Conservation (phyloP, 2,888 invertebrate species). For the Brachyptera putata region DNA sequence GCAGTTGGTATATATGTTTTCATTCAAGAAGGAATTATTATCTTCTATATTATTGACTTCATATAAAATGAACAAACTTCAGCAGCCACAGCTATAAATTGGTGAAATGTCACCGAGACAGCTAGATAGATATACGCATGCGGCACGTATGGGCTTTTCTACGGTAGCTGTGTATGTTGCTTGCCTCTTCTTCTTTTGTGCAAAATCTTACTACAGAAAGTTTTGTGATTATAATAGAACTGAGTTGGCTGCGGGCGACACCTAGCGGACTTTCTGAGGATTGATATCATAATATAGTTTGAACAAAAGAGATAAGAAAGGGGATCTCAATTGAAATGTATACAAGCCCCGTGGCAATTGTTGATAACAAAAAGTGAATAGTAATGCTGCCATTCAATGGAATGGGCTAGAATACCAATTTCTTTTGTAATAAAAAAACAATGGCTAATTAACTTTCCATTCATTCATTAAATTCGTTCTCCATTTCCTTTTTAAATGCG, state of each 20-base stretch:
- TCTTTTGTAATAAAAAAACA: slow-evolving; percentile 3
- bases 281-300: slow-evolving; percentile 18
- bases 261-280: slow-evolving; percentile 17
- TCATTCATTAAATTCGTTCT: slow-evolving; percentile 6
- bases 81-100: slow-evolving; percentile 21
- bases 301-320: slow-evolving; percentile 22
- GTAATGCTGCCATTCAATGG: slow-evolving; percentile 9
- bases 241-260: slow-evolving; percentile 15
- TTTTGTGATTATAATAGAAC: slow-evolving; percentile 2
- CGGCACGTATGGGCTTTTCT: no score
- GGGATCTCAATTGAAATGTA: slow-evolving; percentile 1
- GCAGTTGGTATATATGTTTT: no score
- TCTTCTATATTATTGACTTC: no score
- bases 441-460: slow-evolving; percentile 15
- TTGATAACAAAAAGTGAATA: slow-evolving; percentile 11
- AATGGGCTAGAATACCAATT: background rate
- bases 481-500: slow-evolving; percentile 1
- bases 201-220: background rate
- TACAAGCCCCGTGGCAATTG: slow-evolving; percentile 13
- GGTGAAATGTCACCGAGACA: slow-evolving; percentile 16
- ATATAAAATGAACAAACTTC: no score
- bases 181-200: no score
- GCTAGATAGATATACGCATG: slow-evolving; percentile 14
- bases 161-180: no score
- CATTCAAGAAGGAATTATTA: no score